Evolutionary conservation across 1,140 invertebrate species (phyloP), one percentile per base, ranked within the genome.

Genomic region (Acromyrmex echinatior): DNA sequence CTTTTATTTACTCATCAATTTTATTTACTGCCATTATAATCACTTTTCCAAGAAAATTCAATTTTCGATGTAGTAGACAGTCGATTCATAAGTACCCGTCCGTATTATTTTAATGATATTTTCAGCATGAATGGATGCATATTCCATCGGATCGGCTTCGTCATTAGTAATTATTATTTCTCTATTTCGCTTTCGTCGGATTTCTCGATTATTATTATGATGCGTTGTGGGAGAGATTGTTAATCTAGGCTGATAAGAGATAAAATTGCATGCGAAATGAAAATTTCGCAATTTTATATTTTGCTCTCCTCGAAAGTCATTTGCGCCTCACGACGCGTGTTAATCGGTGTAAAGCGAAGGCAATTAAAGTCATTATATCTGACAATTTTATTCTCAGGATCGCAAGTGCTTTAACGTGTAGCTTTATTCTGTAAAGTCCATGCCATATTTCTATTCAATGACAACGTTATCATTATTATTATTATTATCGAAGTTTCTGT

Each of bases 381-480:
- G 31, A 28, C 3, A 39, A 73, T 45, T 73, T 49, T 74, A 74
- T 82, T 74, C 3, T 35, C 14, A 10, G 21, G 21, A 39, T 45
- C 45, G 10, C 12, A 14, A 62, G 2, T 31, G 14, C 66, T 73
- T 73, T 21, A 49, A 81, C 7, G 25, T 10, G 25, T n/a, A 35
- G 31, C n/a, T 68, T 68, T 80, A 70, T 21, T 12, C 77, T 45
- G 10, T 3, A n/a, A 7, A 18, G 10, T 45, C 31, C 35, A 31
- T 10, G 39, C 10, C 14, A 12, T 35, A 2, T 58, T 28, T 16
- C 21, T 71, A 53, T 35, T 9, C 80, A 45, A 35, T 28, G n/a
- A 80, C 14, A 18, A 21, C 39, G 39, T 49, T 74, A 82, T 82
- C 73, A 82, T 82, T 74, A 82, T 82, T 74, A 82, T 82, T 82